Conservation (phyloP, 2,113 vertebrate genomes). For the Loxodonta africana region DNA sequence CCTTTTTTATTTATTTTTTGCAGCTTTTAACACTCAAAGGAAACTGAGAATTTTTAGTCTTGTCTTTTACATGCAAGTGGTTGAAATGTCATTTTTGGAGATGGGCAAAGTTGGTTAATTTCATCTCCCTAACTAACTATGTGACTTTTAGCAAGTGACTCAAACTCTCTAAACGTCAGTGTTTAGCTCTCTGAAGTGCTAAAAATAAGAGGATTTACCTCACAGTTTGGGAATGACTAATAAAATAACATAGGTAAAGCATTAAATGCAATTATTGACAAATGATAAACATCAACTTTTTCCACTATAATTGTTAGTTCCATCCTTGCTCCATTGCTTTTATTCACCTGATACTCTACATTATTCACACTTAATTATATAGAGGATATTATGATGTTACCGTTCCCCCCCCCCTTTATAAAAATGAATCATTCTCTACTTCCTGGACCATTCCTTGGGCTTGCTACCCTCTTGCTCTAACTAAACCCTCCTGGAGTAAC, state of each 20-base stretch:
- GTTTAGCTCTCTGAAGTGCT: neutral
- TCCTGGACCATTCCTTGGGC: neutral
- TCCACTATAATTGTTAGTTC: neutral
- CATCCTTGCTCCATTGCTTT: neutral
- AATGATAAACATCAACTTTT: neutral
- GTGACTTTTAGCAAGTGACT: neutral
- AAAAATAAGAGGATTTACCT: neutral
- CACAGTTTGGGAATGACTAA: neutral
- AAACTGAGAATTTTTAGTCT: neutral
- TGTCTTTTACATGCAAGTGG: neutral
- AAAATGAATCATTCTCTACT: neutral
- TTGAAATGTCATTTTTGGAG: neutral
- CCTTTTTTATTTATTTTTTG: neutral
- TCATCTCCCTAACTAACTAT: neutral
- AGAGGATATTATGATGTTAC: neutral
- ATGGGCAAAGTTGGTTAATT: too few relatives aligned
- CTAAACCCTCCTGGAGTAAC: neutral
- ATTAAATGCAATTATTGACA: neutral
- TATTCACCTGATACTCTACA: neutral
- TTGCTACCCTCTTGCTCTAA: neutral
- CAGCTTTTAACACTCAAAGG: neutral
- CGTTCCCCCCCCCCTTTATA: neutral
- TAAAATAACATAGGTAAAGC: neutral
- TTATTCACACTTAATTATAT: neutral
- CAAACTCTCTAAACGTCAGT: neutral